A percentile compares a stretch with the other conserved stretches of the same genome.
Evolutionary conservation across 2,797 vertebrate genomes (phyloP).

Genomic region (Pyrocephalus nanus): DNA sequence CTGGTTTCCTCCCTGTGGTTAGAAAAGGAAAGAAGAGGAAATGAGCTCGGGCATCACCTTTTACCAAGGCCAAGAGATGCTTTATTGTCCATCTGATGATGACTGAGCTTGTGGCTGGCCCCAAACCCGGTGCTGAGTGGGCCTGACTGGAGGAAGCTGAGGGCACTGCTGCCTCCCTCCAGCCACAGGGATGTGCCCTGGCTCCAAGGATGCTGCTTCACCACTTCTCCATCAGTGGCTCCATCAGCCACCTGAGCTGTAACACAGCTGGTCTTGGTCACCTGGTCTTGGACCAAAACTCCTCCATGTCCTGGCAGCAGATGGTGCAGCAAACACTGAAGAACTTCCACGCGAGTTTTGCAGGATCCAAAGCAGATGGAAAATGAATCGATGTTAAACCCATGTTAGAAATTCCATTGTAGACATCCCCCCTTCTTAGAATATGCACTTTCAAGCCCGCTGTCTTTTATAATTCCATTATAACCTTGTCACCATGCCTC

Average conservation of each 20-base stretch:
- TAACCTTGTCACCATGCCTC: rapidly evolving
- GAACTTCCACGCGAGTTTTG: background rate
- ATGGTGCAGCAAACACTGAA: background rate
- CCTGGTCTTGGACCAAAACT: rapidly evolving
- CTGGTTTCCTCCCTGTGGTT: background rate
- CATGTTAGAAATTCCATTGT: rapidly evolving
- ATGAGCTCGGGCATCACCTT: too few relatives aligned
- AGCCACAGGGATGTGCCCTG: background rate
- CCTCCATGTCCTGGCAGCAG: background rate
- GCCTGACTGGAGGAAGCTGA: background rate
- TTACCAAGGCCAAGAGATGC: rapidly evolving
- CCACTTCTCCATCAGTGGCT: background rate
- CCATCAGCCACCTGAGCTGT: background rate
- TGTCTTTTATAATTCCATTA: rapidly evolving
- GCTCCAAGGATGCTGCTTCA: rapidly evolving
- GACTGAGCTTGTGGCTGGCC: background rate
- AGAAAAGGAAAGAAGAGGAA: background rate
- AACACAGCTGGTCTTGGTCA: rapidly evolving
- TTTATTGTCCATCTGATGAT: rapidly evolving
- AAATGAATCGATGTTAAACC: background rate
- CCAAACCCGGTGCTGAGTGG: background rate
- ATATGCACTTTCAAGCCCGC: rapidly evolving
- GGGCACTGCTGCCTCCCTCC: rapidly evolving
- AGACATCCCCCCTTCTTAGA: rapidly evolving
- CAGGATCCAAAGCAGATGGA: background rate